These are phyloP conservation scores for Larimichthys crocea DNA, from an alignment of 2,113 vertebrate genomes.

Conservation along the genomic window DNA sequence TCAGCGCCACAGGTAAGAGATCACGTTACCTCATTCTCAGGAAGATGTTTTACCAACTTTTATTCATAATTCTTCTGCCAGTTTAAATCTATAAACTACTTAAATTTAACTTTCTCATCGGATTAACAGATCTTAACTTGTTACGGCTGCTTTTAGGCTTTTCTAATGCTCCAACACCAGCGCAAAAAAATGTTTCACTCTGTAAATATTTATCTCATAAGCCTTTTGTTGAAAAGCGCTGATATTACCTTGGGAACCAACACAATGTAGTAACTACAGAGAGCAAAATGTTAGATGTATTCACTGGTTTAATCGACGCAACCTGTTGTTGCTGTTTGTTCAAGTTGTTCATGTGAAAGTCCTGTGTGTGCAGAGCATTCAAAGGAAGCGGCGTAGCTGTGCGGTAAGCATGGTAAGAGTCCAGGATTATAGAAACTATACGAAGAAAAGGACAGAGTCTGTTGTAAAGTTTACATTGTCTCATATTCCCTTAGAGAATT, in stretches of 20 bases:
- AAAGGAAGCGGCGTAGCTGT: not conserved
- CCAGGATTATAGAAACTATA: not conserved
- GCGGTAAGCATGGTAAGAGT: not conserved
- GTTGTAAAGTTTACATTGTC: not conserved
- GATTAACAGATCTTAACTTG: not conserved
- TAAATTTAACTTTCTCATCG: not conserved
- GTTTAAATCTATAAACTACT: not conserved
- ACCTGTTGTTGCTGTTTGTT: slow-evolving; percentile 64
- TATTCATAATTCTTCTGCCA: not conserved
- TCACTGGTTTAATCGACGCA: not conserved
- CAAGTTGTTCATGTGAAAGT: slow-evolving; percentile 55
- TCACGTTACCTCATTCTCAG: not conserved
- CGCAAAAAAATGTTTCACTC: not conserved
- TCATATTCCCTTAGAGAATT: not conserved
- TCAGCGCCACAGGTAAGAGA: slow-evolving; percentile 71
- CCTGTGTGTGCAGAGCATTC: slow-evolving; percentile 7
- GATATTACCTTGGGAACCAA: not conserved
- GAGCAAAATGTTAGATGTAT: not conserved
- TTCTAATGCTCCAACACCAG: not conserved
- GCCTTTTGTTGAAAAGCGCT: not conserved
- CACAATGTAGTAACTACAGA: not conserved
- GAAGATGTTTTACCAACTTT: slow-evolving; percentile 11
- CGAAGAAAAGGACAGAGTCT: slow-evolving; percentile 7
- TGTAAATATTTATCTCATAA: slow-evolving; percentile 7
- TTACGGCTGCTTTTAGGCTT: not conserved